A percentile compares a stretch with the other conserved stretches of the same genome.
phyloP scores from a whole-genome alignment of 2,888 invertebrate genomes.

The Epinotia demarniana region DNA sequence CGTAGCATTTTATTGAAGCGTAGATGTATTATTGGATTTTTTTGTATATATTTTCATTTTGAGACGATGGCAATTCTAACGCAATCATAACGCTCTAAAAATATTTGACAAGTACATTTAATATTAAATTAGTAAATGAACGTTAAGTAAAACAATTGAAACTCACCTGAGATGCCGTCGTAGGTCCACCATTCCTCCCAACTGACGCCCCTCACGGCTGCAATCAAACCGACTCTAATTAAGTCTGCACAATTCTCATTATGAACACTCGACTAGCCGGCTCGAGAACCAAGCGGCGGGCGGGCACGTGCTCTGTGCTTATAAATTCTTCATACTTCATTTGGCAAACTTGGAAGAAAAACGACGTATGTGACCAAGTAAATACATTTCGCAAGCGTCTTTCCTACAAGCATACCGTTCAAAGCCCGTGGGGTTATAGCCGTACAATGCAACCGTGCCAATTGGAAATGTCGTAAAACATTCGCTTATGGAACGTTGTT shows the following conservation, averaged over 20 bases:
- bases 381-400: not conserved
- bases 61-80: no score
- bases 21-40: no score
- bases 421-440: constrained; percentile 27
- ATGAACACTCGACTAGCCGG: constrained; percentile 55
- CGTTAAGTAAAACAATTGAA: constrained; percentile 13
- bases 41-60: no score
- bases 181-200: constrained; percentile 99
- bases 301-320: constrained; percentile 42
- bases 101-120: no score
- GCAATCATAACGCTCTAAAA: no score
- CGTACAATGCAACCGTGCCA: constrained; percentile 16
- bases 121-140: no score
- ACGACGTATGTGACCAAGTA: not conserved
- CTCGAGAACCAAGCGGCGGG: constrained; percentile 36
- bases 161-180: constrained; percentile 96
- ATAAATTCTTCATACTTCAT: constrained; percentile 46
- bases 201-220: constrained; percentile 90
- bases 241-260: constrained; percentile 71
- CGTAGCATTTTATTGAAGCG: no score
- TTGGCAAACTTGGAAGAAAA: constrained; percentile 17
- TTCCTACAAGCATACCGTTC: constrained; percentile 1
- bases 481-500: not conserved
- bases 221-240: constrained; percentile 83
- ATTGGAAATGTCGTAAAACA: constrained; percentile 16